Conservation (phyloP, 1,140 invertebrate genomes). For the Thaumatotibia leucotreta region DNA sequence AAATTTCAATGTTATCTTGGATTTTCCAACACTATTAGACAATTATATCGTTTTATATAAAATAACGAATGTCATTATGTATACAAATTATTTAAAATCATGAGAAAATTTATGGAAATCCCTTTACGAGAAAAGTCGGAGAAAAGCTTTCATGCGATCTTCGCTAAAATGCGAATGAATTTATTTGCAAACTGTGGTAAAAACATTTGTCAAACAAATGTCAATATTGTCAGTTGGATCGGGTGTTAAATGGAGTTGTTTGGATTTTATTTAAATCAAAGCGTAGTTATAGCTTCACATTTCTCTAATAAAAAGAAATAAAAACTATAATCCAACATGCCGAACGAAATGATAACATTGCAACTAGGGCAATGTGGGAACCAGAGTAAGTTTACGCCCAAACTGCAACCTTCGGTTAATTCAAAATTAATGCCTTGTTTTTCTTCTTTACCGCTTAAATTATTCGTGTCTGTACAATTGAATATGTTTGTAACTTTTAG, state of each 20-base stretch:
- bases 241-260: constrained; percentile 1
- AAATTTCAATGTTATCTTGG: too few relatives aligned
- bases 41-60: too few relatives aligned
- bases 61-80: too few relatives aligned
- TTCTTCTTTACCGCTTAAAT: background rate
- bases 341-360: constrained; percentile 98
- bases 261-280: constrained; percentile 2
- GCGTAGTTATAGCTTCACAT: background rate
- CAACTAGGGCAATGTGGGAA: constrained; percentile 99
- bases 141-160: too few relatives aligned
- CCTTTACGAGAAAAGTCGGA: too few relatives aligned
- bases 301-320: constrained; percentile 11
- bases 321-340: constrained; percentile 83
- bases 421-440: constrained; percentile 16
- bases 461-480: background rate
- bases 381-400: constrained; percentile 84
- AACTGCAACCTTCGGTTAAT: constrained; percentile 23
- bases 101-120: too few relatives aligned
- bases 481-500: background rate
- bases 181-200: constrained; percentile 47
- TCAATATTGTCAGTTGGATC: constrained; percentile 46
- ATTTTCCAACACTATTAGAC: too few relatives aligned
- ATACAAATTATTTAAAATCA: too few relatives aligned
- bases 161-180: background rate
- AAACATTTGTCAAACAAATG: constrained; percentile 41